Percentiles rank a stretch among this genome's conserved stretches.
Conservation (phyloP, 1,140 invertebrate species). For the Drosophila seguyi region DNA sequence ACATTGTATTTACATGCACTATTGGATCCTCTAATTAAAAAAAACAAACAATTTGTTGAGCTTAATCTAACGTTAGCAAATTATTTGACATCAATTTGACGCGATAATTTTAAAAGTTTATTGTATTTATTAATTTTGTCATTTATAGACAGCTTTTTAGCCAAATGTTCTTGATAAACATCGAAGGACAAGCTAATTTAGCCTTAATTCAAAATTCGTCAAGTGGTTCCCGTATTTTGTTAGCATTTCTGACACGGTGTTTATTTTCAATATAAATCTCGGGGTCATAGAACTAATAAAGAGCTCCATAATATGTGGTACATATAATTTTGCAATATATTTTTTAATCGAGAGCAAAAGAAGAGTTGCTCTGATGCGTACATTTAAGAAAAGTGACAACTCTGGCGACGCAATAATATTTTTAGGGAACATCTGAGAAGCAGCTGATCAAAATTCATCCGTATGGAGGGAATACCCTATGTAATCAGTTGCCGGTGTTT, state of each 20-base stretch:
- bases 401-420: not conserved
- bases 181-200: not conserved
- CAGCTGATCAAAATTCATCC: slow-evolving; percentile 1
- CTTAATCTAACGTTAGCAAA: not conserved
- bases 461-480: not conserved
- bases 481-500: slow-evolving; percentile 36
- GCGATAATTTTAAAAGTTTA: not conserved
- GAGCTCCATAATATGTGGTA: too few relatives aligned
- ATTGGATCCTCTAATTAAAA: not conserved
- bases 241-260: not conserved
- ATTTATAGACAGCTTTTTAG: not conserved
- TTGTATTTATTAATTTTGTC: not conserved
- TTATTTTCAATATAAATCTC: not conserved
- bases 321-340: not conserved
- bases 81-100: not conserved
- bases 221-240: too few relatives aligned
- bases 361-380: not conserved
- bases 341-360: not conserved
- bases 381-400: not conserved
- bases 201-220: too few relatives aligned
- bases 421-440: not conserved
- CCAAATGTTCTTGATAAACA: too few relatives aligned
- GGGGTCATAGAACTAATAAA: not conserved
- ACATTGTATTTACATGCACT: not conserved
- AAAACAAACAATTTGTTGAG: not conserved